Evolutionary conservation across 2,113 vertebrate species (phyloP).

Genomic region (Gasterosteus nipponicus): DNA sequence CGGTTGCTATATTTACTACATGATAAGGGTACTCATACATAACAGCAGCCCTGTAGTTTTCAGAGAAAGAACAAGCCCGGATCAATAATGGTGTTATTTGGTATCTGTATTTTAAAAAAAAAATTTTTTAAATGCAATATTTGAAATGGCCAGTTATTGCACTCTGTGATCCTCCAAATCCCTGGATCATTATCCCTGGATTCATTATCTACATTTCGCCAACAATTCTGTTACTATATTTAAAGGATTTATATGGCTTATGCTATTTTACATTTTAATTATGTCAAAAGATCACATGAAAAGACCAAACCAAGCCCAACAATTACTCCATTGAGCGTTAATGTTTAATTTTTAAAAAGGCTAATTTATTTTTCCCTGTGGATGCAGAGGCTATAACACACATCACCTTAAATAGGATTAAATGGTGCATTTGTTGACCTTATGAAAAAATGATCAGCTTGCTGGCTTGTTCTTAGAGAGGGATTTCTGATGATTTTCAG

Average conservation of each 20-base stretch:
- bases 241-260: neutral
- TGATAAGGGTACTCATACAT: neutral
- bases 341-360: neutral
- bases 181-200: neutral
- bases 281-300: neutral
- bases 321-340: neutral
- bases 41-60: neutral
- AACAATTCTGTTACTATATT: neutral
- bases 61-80: neutral
- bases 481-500: constrained; percentile 49
- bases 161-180: neutral
- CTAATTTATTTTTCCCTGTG: neutral
- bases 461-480: neutral
- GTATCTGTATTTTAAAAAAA: neutral
- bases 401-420: neutral
- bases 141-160: neutral
- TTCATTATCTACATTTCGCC: neutral
- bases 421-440: neutral
- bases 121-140: neutral
- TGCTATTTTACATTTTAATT: neutral
- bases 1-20: neutral
- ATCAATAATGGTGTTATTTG: neutral
- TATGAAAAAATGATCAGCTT: no score
- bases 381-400: constrained; percentile 8
- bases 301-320: neutral